Evolutionary conservation across 2,888 invertebrate genomes (phyloP).

Genomic region (Drosophila aldrichi): DNA sequence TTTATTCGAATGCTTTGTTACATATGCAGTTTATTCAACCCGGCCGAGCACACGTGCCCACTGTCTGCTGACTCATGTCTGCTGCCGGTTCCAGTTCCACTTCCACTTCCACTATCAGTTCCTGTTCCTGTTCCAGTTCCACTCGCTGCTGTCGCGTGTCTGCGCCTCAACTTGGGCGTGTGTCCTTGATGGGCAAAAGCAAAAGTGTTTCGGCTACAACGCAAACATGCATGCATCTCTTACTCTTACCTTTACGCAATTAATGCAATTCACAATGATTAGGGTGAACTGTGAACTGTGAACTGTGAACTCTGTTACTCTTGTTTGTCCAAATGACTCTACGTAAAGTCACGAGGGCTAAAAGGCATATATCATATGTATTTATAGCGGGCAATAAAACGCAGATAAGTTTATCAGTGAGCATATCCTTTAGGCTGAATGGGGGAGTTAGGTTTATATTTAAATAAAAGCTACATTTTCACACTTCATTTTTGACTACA

Average conservation of each 20-base stretch:
- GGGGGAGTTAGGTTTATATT: not conserved
- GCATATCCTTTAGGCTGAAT: not conserved
- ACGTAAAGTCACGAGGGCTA: not conserved
- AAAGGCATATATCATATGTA: not conserved
- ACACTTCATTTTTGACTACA: not conserved
- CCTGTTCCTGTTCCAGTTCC: slow-evolving; percentile 15
- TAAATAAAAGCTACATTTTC: not conserved
- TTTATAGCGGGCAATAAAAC: slow-evolving; percentile 2
- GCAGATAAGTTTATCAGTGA: slow-evolving; percentile 6
- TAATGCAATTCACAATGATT: slow-evolving; percentile 47
- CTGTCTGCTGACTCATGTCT: slow-evolving; percentile 65
- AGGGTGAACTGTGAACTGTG: slow-evolving; percentile 13
- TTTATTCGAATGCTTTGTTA: slow-evolving; percentile 37
- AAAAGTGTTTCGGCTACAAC: slow-evolving; percentile 57
- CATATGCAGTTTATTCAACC: slow-evolving; percentile 55
- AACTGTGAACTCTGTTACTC: slow-evolving; percentile 11
- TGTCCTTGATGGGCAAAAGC: slow-evolving; percentile 63
- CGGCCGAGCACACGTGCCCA: slow-evolving; percentile 13
- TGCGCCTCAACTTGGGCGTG: slow-evolving; percentile 52
- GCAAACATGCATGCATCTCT: not conserved
- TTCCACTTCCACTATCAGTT: not conserved
- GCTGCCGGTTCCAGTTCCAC: slow-evolving; percentile 10
- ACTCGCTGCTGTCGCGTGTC: slow-evolving; percentile 41
- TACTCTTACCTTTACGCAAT: not conserved
- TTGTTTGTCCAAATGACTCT: slow-evolving; percentile 31